Conservation (phyloP, 1,140 invertebrate genomes). For the Chironomus striatipennis region DNA sequence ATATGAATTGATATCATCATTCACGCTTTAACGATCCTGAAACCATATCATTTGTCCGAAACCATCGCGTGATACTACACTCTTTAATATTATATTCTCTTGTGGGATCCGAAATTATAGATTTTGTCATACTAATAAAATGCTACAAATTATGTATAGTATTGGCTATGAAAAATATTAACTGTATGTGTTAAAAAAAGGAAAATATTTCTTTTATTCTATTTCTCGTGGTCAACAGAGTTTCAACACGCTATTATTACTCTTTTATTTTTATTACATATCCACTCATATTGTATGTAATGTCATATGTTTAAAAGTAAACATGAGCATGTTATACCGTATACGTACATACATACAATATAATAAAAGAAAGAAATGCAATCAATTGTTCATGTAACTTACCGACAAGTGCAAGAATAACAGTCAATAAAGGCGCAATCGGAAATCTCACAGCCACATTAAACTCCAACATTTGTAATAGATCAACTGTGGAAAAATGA, state of each 20-base stretch:
- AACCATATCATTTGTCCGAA: background rate
- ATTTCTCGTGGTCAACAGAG: too few species aligned
- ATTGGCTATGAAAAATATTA: background rate
- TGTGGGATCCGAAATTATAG: slow-evolving; percentile 3
- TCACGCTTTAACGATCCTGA: slow-evolving; percentile 5
- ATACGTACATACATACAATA: too few species aligned
- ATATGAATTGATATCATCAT: slow-evolving; percentile 14
- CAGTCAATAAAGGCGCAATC: slow-evolving; percentile 89
- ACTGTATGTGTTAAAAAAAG: slow-evolving; percentile 21
- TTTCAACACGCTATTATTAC: too few species aligned
- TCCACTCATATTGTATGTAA: too few species aligned
- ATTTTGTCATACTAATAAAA: slow-evolving; percentile 8
- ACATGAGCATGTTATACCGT: too few species aligned
- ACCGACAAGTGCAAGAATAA: slow-evolving; percentile 96
- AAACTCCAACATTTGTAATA: slow-evolving; percentile 94
- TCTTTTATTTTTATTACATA: too few species aligned
- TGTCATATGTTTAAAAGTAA: too few species aligned
- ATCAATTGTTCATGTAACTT: slow-evolving; percentile 43
- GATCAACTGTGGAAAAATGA: slow-evolving; percentile 68
- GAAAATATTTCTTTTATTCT: too few species aligned
- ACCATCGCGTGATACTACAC: background rate
- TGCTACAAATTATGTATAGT: slow-evolving; percentile 6
- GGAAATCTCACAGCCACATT: slow-evolving; percentile 90
- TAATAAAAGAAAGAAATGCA: too few species aligned
- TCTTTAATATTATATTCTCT: slow-evolving; percentile 14